Conservation (phyloP, 2,888 invertebrate genomes). For the Brachyptera putata region DNA sequence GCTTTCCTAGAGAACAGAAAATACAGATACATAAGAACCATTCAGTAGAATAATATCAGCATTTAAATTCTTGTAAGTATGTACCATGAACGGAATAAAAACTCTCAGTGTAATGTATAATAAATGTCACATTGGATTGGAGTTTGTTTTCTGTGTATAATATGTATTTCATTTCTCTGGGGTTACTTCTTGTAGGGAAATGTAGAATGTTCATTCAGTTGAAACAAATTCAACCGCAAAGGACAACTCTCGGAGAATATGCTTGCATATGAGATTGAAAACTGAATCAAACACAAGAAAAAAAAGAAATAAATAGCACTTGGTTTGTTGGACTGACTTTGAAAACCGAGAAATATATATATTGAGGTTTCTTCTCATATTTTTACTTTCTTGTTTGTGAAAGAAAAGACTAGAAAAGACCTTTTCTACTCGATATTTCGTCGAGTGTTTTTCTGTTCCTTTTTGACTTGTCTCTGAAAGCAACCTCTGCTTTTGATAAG, state of each 20-base stretch:
- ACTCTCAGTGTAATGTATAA: slow-evolving; percentile 15
- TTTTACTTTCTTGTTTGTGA: not conserved
- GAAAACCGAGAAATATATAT: slow-evolving; percentile 7
- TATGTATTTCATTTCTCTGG: slow-evolving; percentile 3
- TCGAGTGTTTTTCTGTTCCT: not conserved
- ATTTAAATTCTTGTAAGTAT: slow-evolving; percentile 12
- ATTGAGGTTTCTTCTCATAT: not conserved
- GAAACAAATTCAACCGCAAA: not conserved
- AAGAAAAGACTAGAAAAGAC: not conserved
- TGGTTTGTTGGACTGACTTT: not conserved
- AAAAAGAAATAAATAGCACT: not conserved
- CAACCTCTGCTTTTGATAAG: slow-evolving; percentile 22
- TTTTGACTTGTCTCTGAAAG: slow-evolving; percentile 4
- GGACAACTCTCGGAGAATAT: slow-evolving; percentile 15
- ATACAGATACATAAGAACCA: not conserved
- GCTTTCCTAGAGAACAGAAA: slow-evolving; percentile 29
- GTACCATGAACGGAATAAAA: slow-evolving; percentile 12
- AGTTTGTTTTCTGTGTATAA: slow-evolving; percentile 8
- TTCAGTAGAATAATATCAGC: slow-evolving; percentile 3
- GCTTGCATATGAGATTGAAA: slow-evolving; percentile 25
- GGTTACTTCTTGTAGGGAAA: not conserved
- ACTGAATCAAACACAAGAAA: slow-evolving; percentile 22
- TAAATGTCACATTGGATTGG: slow-evolving; percentile 11
- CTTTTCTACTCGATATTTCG: slow-evolving; percentile 14
- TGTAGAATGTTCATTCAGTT: not conserved